These are phyloP conservation scores for Strigamia crassipes DNA, from an alignment of 2,888 invertebrate species.

Conservation along the genomic window DNA sequence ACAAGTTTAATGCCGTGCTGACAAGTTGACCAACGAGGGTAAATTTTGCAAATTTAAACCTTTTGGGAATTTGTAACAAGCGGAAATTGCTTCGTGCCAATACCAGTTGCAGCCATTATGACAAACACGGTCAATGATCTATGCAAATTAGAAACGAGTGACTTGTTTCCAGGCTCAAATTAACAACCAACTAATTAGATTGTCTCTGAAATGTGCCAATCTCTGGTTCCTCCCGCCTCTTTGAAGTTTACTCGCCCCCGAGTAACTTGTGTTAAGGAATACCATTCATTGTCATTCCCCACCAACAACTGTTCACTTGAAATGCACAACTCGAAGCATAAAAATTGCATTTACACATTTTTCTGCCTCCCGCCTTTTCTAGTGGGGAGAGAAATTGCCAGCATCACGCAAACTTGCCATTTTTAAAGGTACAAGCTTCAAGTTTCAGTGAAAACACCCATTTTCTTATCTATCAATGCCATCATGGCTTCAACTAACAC, in stretches of 20 bases:
- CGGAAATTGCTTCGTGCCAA: background rate
- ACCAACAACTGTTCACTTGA: background rate
- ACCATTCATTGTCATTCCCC: background rate
- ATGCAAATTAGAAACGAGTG: background rate
- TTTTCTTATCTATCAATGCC: background rate
- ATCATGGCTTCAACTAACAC: background rate
- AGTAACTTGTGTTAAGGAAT: background rate
- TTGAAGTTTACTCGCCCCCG: background rate
- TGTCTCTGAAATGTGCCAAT: background rate
- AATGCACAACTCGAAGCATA: background rate
- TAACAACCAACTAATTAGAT: background rate
- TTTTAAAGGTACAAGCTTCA: background rate
- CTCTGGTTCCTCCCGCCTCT: background rate
- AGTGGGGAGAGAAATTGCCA: background rate
- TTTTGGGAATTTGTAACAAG: background rate
- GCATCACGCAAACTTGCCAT: background rate
- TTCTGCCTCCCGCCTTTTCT: background rate
- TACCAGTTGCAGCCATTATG: background rate
- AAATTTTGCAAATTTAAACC: background rate
- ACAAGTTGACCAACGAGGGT: background rate
- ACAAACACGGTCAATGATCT: background rate
- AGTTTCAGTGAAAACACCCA: background rate
- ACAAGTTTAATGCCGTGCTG: too few relatives aligned
- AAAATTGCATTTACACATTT: background rate
- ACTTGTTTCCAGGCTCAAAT: constrained; percentile 10